Evolutionary conservation across 2,797 vertebrate genomes (phyloP).

Genomic region (Falco rusticolus): DNA sequence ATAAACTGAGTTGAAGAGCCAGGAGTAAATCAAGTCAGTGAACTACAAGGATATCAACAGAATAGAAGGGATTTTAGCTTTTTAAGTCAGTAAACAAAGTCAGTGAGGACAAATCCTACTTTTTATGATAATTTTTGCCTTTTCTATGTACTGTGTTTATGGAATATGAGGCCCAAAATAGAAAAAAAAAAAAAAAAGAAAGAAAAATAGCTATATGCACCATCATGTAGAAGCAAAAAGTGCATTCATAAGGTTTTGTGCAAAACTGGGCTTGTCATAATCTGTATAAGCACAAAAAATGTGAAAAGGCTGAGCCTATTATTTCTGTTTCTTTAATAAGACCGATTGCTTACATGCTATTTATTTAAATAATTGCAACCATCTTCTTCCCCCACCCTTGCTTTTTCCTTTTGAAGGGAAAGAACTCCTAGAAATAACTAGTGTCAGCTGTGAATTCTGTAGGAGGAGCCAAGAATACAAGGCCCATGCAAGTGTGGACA

Average conservation of each 20-base stretch:
- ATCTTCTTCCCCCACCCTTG: not conserved
- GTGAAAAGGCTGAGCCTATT: not conserved
- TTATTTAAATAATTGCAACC: conserved; percentile 55
- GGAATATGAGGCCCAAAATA: not conserved
- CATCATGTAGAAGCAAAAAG: not conserved
- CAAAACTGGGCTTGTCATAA: not conserved
- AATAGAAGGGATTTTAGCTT: not conserved
- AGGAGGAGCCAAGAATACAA: conserved; percentile 43
- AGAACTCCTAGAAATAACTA: conserved; percentile 56
- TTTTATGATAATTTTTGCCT: not conserved
- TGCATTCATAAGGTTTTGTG: not conserved
- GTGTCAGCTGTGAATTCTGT: conserved; percentile 53
- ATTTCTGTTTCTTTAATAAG: conserved; percentile 28
- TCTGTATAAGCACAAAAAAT: not conserved
- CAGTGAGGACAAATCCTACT: not conserved
- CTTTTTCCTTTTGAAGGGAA: conserved; percentile 44
- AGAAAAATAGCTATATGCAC: not conserved
- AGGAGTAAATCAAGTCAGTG: not conserved
- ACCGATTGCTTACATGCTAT: conserved; percentile 7
- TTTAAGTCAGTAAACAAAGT: not conserved
- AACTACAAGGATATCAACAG: not conserved
- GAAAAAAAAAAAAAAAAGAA: not conserved
- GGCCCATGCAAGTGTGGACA: not conserved
- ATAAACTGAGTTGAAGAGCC: not conserved
- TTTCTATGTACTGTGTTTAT: not conserved